Evolutionary conservation across 2,888 invertebrate genomes (phyloP).

Genomic region (Endotricha flammealis): DNA sequence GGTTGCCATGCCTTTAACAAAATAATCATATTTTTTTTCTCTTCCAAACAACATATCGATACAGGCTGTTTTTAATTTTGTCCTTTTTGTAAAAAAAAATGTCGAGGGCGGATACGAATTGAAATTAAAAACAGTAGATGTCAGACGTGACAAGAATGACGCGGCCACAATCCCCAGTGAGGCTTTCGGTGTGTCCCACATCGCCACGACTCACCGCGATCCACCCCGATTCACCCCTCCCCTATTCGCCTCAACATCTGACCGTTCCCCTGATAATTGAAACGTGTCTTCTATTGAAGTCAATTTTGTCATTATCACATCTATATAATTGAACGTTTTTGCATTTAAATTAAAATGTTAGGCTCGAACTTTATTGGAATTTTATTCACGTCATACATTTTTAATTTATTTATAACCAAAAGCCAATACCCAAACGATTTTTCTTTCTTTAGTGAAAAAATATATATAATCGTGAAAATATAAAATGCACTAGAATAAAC

Average conservation of each 20-base stretch:
- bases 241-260: not conserved
- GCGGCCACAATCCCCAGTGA: not conserved
- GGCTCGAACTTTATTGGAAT: no score
- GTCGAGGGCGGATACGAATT: not conserved
- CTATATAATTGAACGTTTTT: no score
- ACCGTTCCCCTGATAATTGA: constrained; percentile 6
- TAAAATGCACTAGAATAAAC: no score
- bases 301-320: not conserved
- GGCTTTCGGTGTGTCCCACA: not conserved
- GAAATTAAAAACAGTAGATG: constrained; percentile 5
- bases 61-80: constrained; percentile 1
- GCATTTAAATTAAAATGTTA: no score
- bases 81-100: constrained; percentile 3
- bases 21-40: no score
- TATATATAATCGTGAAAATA: no score
- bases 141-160: constrained; percentile 6
- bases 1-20: no score
- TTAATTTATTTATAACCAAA: no score
- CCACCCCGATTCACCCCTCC: constrained; percentile 5
- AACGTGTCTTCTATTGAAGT: constrained; percentile 9
- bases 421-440: not conserved
- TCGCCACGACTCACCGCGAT: not conserved
- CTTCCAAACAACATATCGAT: constrained; percentile 7
- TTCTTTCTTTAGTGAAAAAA: no score
- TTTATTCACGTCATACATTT: no score